A percentile compares a stretch with the other conserved stretches of the same genome.
Evolutionary conservation across 2,888 invertebrate genomes (phyloP).

Genomic region (Tachina grossa): DNA sequence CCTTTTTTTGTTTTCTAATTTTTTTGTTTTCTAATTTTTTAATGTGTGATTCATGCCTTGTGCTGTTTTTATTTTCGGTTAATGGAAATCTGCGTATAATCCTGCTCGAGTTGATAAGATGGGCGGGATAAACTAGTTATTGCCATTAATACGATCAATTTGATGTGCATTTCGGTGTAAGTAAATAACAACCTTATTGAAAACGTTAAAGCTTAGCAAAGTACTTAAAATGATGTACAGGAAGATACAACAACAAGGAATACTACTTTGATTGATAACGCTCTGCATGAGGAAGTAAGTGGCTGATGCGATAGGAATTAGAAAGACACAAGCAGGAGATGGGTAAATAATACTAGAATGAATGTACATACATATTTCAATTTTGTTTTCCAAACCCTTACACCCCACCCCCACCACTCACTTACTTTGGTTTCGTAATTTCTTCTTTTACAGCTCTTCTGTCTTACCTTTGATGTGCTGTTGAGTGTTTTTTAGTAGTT

Average conservation of each 20-base stretch:
- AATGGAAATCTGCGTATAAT: constrained; percentile 82
- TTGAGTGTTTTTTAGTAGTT: constrained; percentile 51
- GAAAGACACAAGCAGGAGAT: constrained; percentile 14
- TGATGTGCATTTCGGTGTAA: constrained; percentile 82
- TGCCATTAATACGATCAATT: constrained; percentile 83
- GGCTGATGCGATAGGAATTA: background rate
- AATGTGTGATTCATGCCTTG: constrained; percentile 71
- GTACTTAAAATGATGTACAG: constrained; percentile 66
- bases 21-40: constrained; percentile 59
- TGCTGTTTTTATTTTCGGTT: constrained; percentile 71
- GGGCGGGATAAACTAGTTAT: constrained; percentile 83
- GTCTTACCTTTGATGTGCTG: constrained; percentile 65
- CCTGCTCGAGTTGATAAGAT: constrained; percentile 81
- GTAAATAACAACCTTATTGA: constrained; percentile 81
- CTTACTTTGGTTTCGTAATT: constrained; percentile 20
- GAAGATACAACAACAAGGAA: background rate
- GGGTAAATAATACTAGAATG: constrained; percentile 58
- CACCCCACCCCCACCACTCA: background rate
- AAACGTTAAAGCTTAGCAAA: constrained; percentile 72
- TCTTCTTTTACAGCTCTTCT: background rate
- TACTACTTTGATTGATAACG: background rate
- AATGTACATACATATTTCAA: constrained; percentile 10
- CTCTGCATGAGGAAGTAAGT: background rate
- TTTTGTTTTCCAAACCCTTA: constrained; percentile 30
- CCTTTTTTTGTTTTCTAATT: background rate